Base-by-base conservation (phyloP, 35 echinoderm and acorn worm species). In the Eucidaris tribuloides region DNA sequence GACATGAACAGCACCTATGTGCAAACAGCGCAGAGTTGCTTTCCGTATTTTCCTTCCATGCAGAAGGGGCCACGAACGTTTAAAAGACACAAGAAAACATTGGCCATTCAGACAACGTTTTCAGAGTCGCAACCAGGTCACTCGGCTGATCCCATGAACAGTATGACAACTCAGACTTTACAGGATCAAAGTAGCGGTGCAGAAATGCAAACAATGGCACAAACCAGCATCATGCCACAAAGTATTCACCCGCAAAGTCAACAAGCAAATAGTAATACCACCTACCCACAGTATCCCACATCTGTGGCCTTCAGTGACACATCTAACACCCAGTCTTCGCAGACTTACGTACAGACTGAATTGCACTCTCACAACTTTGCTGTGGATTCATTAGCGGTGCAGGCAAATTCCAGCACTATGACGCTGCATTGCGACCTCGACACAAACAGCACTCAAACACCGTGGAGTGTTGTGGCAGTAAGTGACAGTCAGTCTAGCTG, bases 71-170 rank as follows among this genome's bases (percentile, higher is more conserved):
- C 68, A 44, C 48, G n/a, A 11, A 52, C 48, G 48, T 9, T n/a
- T 11, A 74, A 36, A 22, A 74, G 68, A 74, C 68, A 74, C 40
- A 74, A 74, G 23, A 74, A 74, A 40, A 74, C 68, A 0, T 20
- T 74, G 35, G 68, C 68, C 37, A 20, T 74, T 43, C 68, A 74
- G 68, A 74, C 68, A 74, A 27, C n/a, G n/a, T n/a, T 20, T 7
- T 27, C 15, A 25, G 37, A 74, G 24, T 74, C 35, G 68, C 3
- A 27, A 64, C 61, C 30, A 1, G 5, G 61, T 64, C 68, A 0
- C 2, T 0, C 44, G 11, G 24, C 68, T 0, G 23, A 22, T 40
- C 29, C 38, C 9, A 38, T 74, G 41, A 40, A 33, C 40, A 35
- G 35, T 24, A 74, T 22, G 18, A 40, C 38, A 74, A 74, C 68